A percentile compares a stretch with the other conserved stretches of the same genome.
phyloP scores from a whole-genome alignment of 2,888 invertebrate genomes.

The Volucella inflata region DNA sequence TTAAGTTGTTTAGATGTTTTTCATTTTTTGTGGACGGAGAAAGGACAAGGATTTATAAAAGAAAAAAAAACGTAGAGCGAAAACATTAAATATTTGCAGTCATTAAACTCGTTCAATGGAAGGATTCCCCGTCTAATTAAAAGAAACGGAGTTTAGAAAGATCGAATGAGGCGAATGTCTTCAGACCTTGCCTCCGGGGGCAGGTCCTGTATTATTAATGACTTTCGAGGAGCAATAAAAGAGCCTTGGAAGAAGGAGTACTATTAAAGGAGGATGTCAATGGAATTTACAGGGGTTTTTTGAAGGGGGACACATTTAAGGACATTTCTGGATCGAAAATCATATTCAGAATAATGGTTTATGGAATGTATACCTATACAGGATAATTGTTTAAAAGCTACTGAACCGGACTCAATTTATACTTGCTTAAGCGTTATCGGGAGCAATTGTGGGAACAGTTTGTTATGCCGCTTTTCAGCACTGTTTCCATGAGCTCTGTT shows the following conservation, averaged over 20 bases:
- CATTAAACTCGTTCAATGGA: not conserved
- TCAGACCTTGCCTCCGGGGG: not conserved
- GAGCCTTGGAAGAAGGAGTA: not conserved
- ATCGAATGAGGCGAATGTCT: not conserved
- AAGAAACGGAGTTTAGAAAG: not conserved
- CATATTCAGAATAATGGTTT: too few relatives aligned
- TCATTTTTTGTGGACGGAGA: not conserved
- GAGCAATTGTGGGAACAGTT: too few relatives aligned
- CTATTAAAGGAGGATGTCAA: not conserved
- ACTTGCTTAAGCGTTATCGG: too few relatives aligned
- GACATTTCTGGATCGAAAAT: too few relatives aligned
- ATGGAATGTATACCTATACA: too few relatives aligned
- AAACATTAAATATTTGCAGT: constrained; percentile 6
- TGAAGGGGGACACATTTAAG: not conserved
- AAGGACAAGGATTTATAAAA: not conserved
- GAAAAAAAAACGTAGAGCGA: not conserved
- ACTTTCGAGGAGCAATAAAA: not conserved
- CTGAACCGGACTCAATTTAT: too few relatives aligned
- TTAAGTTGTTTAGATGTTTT: not conserved
- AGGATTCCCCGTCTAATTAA: not conserved
- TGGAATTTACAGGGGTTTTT: not conserved
- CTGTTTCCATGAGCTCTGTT: too few relatives aligned
- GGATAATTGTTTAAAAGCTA: too few relatives aligned
- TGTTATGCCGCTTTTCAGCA: too few relatives aligned
- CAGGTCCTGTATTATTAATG: not conserved